Evolutionary conservation across 2,113 vertebrate genomes (phyloP).

Genomic region (Rhadina sibilatrix): DNA sequence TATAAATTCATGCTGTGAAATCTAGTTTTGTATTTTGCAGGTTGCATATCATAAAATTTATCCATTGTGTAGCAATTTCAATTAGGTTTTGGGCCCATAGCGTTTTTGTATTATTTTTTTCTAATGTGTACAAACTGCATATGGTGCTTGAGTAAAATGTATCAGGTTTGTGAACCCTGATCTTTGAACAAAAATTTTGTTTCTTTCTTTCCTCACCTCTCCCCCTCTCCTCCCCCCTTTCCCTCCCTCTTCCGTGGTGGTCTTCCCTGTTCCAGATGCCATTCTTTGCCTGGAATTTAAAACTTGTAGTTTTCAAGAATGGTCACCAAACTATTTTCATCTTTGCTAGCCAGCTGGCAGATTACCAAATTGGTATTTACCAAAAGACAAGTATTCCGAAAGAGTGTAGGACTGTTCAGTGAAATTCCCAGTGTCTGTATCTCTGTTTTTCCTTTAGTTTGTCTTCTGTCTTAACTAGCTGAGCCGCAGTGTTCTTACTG

Average conservation of each 20-base stretch:
- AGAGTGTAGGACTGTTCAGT: neutral
- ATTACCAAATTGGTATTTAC: neutral
- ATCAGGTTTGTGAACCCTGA: neutral
- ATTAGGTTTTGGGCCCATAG: neutral
- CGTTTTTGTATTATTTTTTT: neutral
- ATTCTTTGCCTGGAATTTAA: neutral
- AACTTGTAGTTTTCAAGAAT: neutral
- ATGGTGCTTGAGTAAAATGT: neutral
- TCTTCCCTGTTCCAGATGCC: neutral
- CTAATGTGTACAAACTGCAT: neutral
- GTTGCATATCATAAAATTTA: neutral
- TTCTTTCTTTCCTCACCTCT: neutral
- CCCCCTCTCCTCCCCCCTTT: rapidly evolving
- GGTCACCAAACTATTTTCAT: neutral
- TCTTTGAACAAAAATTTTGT: neutral
- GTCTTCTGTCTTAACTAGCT: neutral
- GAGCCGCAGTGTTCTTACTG: neutral
- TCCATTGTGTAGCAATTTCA: neutral
- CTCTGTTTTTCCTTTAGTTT: neutral
- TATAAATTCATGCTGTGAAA: constrained; percentile 36
- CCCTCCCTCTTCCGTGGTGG: rapidly evolving
- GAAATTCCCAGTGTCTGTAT: neutral
- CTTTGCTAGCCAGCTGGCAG: neutral
- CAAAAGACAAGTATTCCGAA: neutral
- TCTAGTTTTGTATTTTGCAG: constrained; percentile 20